Percentiles rank a stretch among this genome's conserved stretches.
Evolutionary conservation across 2,113 vertebrate genomes (phyloP).

Genomic region (Galemys pyrenaicus): DNA sequence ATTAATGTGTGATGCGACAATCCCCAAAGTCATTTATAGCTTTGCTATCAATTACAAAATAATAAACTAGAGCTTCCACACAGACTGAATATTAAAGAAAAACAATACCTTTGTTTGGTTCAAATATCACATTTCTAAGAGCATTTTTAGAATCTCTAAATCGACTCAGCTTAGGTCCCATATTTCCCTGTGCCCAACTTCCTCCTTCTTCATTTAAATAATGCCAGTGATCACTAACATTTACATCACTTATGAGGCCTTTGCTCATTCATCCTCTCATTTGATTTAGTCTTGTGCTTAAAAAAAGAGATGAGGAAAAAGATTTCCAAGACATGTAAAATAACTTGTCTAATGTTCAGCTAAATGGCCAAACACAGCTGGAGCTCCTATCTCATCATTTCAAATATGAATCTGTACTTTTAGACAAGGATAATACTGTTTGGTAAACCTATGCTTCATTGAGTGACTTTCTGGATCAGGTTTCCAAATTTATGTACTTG

Average conservation of each 20-base stretch:
- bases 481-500: constrained; percentile 4
- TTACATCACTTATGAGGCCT: constrained; percentile 2
- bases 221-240: constrained; percentile 19
- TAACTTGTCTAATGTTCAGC: neutral
- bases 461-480: neutral
- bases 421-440: neutral
- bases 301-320: neutral
- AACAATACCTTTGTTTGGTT: neutral
- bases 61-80: constrained; percentile 40
- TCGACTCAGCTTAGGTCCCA: neutral
- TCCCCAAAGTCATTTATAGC: constrained; percentile 35
- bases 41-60: constrained; percentile 61
- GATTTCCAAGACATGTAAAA: constrained; percentile 8
- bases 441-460: neutral
- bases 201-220: constrained; percentile 28
- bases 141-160: neutral
- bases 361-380: neutral
- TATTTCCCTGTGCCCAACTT: neutral
- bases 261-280: constrained; percentile 1
- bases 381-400: neutral
- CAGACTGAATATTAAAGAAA: constrained; percentile 30
- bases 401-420: neutral
- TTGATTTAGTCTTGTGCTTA: constrained; percentile 39
- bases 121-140: constrained; percentile 24
- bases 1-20: neutral